Evolutionary conservation across 2,888 invertebrate species (phyloP), one percentile per base, ranked within the genome.

Genomic region (Tenthredo scrophulariae): DNA sequence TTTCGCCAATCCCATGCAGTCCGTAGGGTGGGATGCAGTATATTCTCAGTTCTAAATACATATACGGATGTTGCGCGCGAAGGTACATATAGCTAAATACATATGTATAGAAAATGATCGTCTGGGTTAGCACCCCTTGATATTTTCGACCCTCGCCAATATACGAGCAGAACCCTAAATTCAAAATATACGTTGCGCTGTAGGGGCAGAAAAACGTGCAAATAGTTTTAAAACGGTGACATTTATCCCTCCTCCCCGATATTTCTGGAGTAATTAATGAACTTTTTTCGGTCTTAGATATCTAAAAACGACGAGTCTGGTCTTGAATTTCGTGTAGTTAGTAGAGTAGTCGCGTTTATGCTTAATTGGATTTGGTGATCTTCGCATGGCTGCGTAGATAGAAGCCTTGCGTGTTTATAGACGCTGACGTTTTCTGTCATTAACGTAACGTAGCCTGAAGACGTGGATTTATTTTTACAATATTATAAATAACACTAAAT

Each of bases 11-110:
- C 77, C 50, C n/a, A 9, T 50, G 50, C 50, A 29, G 18, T 29
- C 9, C n/a, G 54, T 50, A n/a, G 77, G 54, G 54, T 77, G 72
- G n/a, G 29, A 50, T 77, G 54, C 77, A 77, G 54, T 77, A 62
- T 80, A 80, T 62, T 62, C 80, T 22, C 80, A 62, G 58, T 80
- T 58, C 62, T 26, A 62, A 54, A 77, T 50, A 77, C 54, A 22
- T 18, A 18, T 6, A 22, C 7, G 15, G 50, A 26, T 77, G 50
- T n/a, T 77, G 6, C 29, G 6, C 29, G 40, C n/a, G 9, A n/a
- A 37, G 43, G 22, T 43, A n/a, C 22, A 37, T 70, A 33, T 10
- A 22, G 5, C 3, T 9, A 43, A 5, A 9, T 26, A 37, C 4
- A 77, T 18, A 54, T 77, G 4, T 33, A 33, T 18, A n/a, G 54